Evolutionary conservation across 1,140 invertebrate genomes (phyloP).

Genomic region (Tachypleus tridentatus): DNA sequence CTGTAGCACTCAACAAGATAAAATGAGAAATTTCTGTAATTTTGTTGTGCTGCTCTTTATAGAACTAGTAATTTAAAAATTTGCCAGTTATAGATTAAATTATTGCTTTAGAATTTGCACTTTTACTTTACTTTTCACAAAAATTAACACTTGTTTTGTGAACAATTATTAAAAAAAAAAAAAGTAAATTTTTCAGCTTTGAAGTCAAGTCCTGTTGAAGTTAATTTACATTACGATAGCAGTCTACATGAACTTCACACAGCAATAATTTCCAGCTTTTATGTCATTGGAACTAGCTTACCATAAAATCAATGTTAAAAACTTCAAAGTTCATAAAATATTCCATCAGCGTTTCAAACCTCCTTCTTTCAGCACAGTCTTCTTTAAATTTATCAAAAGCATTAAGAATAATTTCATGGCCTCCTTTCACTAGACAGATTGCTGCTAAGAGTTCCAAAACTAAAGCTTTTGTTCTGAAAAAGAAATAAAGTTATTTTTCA

Average conservation of each 20-base stretch:
- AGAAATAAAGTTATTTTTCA: too few species aligned
- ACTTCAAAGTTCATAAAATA: conserved; percentile 94
- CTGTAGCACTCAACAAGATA: too few species aligned
- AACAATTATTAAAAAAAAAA: too few species aligned
- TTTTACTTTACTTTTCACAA: too few species aligned
- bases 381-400: conserved; percentile 98
- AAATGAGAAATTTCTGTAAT: too few species aligned
- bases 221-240: neutral
- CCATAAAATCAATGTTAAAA: conserved; percentile 99
- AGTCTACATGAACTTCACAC: neutral
- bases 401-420: conserved; percentile 91
- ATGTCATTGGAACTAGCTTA: conserved; percentile 34
- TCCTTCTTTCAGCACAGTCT: conserved; percentile 59
- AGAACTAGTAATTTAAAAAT: too few species aligned
- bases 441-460: conserved; percentile 81
- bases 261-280: too few species aligned
- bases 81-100: too few species aligned
- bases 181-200: too few species aligned
- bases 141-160: too few species aligned
- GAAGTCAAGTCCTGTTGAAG: neutral
- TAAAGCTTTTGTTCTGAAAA: conserved; percentile 77
- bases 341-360: conserved; percentile 96
- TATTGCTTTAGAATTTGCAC: too few species aligned
- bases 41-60: too few species aligned
- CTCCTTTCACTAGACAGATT: conserved; percentile 94